Conservation (phyloP, 2,113 vertebrate genomes). For the Vulpes lagopus region DNA sequence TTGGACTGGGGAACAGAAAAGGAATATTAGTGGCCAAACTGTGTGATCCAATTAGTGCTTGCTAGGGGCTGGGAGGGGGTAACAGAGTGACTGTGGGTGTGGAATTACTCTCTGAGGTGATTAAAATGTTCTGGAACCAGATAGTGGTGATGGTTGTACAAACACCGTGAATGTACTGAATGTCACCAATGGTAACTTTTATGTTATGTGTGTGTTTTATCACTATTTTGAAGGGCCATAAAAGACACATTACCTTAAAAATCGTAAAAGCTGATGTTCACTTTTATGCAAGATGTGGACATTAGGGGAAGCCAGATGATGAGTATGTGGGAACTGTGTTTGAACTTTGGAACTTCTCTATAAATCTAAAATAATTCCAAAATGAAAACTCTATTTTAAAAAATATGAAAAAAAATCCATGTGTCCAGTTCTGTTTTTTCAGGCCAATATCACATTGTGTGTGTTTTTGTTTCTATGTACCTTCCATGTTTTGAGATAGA, state of each 20-base stretch:
- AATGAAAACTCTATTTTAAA: not conserved
- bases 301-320: not conserved
- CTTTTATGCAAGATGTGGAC: not conserved
- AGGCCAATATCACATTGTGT: not conserved
- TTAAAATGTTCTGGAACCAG: not conserved
- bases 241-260: not conserved
- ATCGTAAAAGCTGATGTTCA: not conserved
- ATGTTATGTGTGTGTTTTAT: not conserved
- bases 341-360: not conserved
- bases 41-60: not conserved
- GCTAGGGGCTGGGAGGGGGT: not conserved
- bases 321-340: not conserved
- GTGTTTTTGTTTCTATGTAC: not conserved
- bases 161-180: not conserved
- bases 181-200: not conserved
- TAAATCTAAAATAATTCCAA: conserved; percentile 11
- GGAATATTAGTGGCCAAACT: not conserved
- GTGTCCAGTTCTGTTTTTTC: not conserved
- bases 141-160: not conserved
- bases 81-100: not conserved
- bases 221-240: not conserved
- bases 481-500: not conserved
- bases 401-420: not conserved
- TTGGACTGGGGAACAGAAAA: not conserved
- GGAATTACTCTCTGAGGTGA: not conserved